A percentile compares a stretch with the other conserved stretches of the same genome.
Conservation (phyloP, 1,140 invertebrate genomes). For the Pseudachorutes palmiensis region DNA sequence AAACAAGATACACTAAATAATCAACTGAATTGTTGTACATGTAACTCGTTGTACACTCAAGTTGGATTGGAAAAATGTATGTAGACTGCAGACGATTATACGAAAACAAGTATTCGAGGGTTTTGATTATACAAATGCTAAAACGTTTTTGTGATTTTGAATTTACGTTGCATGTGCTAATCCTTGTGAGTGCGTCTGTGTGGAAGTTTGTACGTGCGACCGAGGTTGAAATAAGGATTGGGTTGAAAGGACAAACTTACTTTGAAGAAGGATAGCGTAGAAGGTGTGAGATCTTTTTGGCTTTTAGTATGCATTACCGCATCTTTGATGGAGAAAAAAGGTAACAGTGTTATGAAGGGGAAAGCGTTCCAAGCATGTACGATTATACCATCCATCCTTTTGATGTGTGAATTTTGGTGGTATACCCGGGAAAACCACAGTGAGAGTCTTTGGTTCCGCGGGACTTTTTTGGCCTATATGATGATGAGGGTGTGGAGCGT, state of each 20-base stretch:
- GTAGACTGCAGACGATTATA: background rate
- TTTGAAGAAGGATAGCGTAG: constrained; percentile 16
- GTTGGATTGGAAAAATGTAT: background rate
- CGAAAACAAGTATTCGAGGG: background rate
- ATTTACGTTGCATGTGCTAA: background rate
- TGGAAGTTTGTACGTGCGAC: background rate
- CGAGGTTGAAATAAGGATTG: background rate
- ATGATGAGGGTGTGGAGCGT: too few species aligned
- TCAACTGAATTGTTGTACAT: background rate
- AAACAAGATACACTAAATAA: background rate
- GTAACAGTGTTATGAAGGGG: background rate
- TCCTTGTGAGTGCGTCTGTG: constrained; percentile 16
- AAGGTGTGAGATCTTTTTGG: constrained; percentile 10
- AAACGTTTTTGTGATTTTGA: background rate
- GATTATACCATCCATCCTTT: constrained; percentile 20
- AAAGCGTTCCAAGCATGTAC: constrained; percentile 8
- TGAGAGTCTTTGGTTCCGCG: background rate
- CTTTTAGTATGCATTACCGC: constrained; percentile 39
- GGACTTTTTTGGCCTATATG: background rate
- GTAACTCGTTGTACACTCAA: background rate
- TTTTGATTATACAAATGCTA: background rate
- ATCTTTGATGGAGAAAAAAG: constrained; percentile 20
- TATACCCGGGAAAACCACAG: constrained; percentile 12
- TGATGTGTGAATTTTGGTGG: constrained; percentile 36
- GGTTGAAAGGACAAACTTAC: background rate